Percentiles rank a stretch among this genome's conserved stretches.
Evolutionary conservation across 2,888 invertebrate genomes (phyloP).

Genomic region (Diplolepis rosae): DNA sequence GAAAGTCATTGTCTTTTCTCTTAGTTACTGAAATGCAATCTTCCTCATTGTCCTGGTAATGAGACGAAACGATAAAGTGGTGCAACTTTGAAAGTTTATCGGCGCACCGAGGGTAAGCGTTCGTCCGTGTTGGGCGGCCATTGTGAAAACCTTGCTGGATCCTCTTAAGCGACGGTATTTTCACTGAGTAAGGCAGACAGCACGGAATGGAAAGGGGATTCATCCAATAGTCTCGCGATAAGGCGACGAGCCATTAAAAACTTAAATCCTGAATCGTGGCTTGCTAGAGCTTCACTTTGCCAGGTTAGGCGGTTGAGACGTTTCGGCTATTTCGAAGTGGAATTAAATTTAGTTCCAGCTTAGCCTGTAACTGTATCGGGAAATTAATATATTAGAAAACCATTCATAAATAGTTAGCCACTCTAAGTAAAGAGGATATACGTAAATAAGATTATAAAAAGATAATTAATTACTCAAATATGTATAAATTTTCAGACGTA

Average conservation of each 20-base stretch:
- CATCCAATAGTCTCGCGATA: slow-evolving; percentile 40
- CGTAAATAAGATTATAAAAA: too few relatives aligned
- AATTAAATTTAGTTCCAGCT: slow-evolving; percentile 46
- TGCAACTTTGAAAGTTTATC: slow-evolving; percentile 61
- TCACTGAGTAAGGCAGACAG: slow-evolving; percentile 46
- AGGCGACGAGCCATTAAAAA: slow-evolving; percentile 50
- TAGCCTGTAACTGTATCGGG: background rate
- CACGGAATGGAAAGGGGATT: slow-evolving; percentile 46
- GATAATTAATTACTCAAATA: too few relatives aligned
- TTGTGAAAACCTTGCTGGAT: slow-evolving; percentile 53
- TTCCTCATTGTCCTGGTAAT: slow-evolving; percentile 59
- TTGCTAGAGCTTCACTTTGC: slow-evolving; percentile 37
- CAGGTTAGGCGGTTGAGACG: slow-evolving; percentile 29
- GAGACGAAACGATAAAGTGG: slow-evolving; percentile 64
- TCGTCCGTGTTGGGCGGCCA: slow-evolving; percentile 32
- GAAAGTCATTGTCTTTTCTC: background rate
- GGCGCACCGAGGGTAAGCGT: slow-evolving; percentile 44
- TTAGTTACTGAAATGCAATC: slow-evolving; percentile 48
- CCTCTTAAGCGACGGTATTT: slow-evolving; percentile 55
- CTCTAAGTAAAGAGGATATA: too few relatives aligned
- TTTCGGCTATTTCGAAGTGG: slow-evolving; percentile 47
- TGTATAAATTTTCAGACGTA: too few relatives aligned
- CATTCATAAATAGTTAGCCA: background rate
- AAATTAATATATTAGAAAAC: background rate
- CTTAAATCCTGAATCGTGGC: slow-evolving; percentile 44